phyloP scores from a whole-genome alignment of 2,888 invertebrate genomes.

The Tachina grossa region DNA sequence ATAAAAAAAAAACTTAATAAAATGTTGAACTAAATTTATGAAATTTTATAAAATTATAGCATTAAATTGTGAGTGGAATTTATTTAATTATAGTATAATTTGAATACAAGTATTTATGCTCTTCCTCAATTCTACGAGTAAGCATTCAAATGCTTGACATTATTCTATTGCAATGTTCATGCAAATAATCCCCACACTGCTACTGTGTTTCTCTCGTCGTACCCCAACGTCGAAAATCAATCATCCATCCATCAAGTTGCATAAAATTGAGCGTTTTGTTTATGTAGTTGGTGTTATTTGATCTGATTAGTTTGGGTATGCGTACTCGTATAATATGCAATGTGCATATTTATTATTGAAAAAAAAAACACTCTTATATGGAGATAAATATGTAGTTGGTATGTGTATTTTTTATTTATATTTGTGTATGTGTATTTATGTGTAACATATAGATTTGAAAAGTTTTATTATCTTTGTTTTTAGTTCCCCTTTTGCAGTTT shows the following conservation, averaged over 20 bases:
- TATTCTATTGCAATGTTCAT: constrained; percentile 42
- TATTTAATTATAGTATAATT: constrained; percentile 44
- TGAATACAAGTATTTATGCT: neutral
- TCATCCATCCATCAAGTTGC: constrained; percentile 22
- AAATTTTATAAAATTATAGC: constrained; percentile 33
- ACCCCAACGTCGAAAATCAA: neutral
- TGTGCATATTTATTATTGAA: constrained; percentile 30
- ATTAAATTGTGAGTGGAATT: constrained; percentile 50
- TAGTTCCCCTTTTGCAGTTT: constrained; percentile 20
- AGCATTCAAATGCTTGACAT: constrained; percentile 47
- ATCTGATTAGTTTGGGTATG: constrained; percentile 49
- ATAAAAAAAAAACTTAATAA: neutral
- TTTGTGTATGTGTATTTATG: neutral
- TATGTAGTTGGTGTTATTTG: constrained; percentile 47
- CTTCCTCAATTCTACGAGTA: neutral
- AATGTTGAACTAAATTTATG: constrained; percentile 38
- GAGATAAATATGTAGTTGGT: neutral
- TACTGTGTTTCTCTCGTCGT: neutral
- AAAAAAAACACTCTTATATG: neutral
- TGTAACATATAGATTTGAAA: neutral
- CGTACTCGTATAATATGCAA: neutral
- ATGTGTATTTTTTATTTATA: neutral
- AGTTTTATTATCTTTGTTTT: constrained; percentile 11
- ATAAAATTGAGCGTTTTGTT: constrained; percentile 11
- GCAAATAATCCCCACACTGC: constrained; percentile 9